Percentiles rank a stretch among this genome's conserved stretches.
Evolutionary conservation across 2,888 invertebrate species (phyloP).

Genomic region (Hedya salicella): DNA sequence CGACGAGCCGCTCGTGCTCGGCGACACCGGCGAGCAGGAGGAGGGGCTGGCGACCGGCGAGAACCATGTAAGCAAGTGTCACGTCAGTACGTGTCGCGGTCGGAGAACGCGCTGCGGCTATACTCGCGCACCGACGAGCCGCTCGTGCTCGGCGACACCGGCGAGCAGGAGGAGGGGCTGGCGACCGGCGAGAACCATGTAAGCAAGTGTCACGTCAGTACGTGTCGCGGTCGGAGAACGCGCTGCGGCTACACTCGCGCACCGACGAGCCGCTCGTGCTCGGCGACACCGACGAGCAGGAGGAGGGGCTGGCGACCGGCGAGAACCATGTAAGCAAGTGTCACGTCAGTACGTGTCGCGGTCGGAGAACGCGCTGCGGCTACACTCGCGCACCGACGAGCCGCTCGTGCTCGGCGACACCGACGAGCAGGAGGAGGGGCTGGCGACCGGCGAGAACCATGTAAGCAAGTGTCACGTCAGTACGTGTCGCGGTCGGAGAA

Average conservation of each 20-base stretch:
- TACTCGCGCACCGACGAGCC: conserved; percentile 95
- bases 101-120: conserved; percentile 74
- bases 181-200: conserved; percentile 86
- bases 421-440: conserved; percentile 93
- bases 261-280: conserved; percentile 95
- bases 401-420: conserved; percentile 96
- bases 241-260: conserved; percentile 89
- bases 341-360: too few species aligned
- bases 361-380: conserved; percentile 69
- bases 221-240: too few species aligned
- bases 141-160: conserved; percentile 95
- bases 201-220: too few species aligned
- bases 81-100: too few species aligned
- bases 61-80: conserved; percentile 63
- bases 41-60: conserved; percentile 92
- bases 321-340: conserved; percentile 63
- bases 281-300: conserved; percentile 95
- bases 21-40: conserved; percentile 95
- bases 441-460: conserved; percentile 88
- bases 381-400: conserved; percentile 94
- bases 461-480: too few species aligned
- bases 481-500: too few species aligned
- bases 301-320: conserved; percentile 91
- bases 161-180: conserved; percentile 93
- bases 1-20: conserved; percentile 95